Base-by-base conservation (phyloP, 30 jellyfish, hydroid and myxozoan species). In the Clytia hemisphaerica region DNA sequence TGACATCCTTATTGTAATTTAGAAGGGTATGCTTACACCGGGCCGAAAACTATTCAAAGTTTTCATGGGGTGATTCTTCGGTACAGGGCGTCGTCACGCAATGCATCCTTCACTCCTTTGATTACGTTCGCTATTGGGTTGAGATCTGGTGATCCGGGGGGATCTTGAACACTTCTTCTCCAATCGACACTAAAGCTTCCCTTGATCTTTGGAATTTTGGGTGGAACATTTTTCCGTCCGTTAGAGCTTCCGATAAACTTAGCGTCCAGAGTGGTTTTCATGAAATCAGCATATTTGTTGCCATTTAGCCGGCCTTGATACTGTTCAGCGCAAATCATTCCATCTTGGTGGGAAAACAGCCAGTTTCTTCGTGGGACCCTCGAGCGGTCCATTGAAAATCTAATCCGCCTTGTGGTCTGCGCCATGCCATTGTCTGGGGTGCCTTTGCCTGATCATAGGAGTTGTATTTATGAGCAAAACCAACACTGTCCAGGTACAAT, bases 401-500 rank as follows among this genome's bases (percentile, higher is more conserved):
- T 3, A 72, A 48, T 3, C 84, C 84, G n/a, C 58, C 84, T 10
- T 31, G 2, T 4, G 80, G 69, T 38, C 31, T 57, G 9, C 82
- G 67, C 79, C 83, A 72, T 10, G 81, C 81, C 71, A 57, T 72
- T 32, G 69, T 58, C 4, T 70, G 34, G 2, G 82, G 81, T 4
- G 82, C 84, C 79, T 32, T 4, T 4, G 84, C 67, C 38, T 72
- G 81, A 44, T 72, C 84, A 27, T 18, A 45, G 14, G 67, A 80
- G 78, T 72, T 72, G 24, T 18, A 25, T 55, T 72, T 72, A 80
- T 72, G 81, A 15, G 84, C n/a, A 40, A 72, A 72, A 34, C 81
- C 81, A 31, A 72, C 84, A 6, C 84, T 65, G 65, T 72, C 84
- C 25, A 72, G 44, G 59, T 58, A 72, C 22, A 72, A 72, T 3